Conservation (phyloP, 2,113 vertebrate genomes). For the Muscicapa adusta region DNA sequence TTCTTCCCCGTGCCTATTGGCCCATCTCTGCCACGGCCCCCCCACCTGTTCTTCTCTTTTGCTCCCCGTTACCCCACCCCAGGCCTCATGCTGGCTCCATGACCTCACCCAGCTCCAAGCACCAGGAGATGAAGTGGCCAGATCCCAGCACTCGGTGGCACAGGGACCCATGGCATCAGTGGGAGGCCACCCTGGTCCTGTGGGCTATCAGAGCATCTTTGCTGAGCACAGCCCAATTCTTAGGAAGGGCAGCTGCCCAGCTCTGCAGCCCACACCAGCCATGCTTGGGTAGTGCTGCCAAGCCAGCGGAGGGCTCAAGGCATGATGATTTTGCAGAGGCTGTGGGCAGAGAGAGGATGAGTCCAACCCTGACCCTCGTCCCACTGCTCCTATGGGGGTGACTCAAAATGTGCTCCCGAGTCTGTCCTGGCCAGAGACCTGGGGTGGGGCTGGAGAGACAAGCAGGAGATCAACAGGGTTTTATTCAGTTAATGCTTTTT, state of each 20-base stretch:
- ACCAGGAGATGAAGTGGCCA: no score
- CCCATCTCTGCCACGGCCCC: not conserved
- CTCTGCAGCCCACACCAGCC: not conserved
- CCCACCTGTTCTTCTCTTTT: not conserved
- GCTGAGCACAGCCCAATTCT: not conserved
- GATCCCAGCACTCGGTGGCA: not conserved
- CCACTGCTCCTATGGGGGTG: not conserved
- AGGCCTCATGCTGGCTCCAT: rapidly evolving
- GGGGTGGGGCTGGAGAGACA: not conserved
- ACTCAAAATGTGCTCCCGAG: not conserved
- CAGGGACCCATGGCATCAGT: not conserved
- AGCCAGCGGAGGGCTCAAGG: rapidly evolving
- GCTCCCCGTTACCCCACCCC: not conserved
- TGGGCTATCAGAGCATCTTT: not conserved
- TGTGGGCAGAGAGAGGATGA: not conserved
- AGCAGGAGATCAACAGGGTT: not conserved
- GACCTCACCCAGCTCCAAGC: not conserved
- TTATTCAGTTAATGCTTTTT: not conserved
- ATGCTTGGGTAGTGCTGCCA: rapidly evolving
- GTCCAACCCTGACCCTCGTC: not conserved
- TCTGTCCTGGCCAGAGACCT: not conserved
- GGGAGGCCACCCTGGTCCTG: not conserved
- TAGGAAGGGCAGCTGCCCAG: not conserved
- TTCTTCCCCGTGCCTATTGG: not conserved
- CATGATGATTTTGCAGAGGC: rapidly evolving